phyloP scores from a whole-genome alignment of 2,797 vertebrate species.

The Spinus pinus region DNA sequence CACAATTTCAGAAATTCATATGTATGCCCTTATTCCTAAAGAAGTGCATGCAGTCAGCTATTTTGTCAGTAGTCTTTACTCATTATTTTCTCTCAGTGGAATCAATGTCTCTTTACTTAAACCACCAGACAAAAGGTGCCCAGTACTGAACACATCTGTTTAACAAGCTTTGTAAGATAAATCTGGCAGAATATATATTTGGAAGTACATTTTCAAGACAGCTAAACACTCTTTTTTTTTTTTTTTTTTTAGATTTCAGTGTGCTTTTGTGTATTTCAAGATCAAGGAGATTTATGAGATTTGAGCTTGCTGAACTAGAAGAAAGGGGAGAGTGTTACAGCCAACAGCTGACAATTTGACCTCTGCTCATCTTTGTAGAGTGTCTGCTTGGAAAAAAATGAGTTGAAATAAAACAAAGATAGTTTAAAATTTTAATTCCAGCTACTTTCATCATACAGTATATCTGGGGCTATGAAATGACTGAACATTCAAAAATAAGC shows the following conservation, averaged over 20 bases:
- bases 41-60: neutral
- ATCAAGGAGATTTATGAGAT: conserved; percentile 22
- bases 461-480: neutral
- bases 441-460: neutral
- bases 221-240: conserved; percentile 5
- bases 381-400: neutral
- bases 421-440: neutral
- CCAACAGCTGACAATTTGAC: conserved; percentile 41
- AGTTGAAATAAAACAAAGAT: conserved; percentile 30
- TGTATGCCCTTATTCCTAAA: neutral
- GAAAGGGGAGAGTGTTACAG: neutral
- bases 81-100: neutral
- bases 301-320: neutral
- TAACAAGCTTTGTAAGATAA: conserved; percentile 27
- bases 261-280: conserved; percentile 28
- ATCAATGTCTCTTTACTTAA: conserved; percentile 26
- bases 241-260: conserved; percentile 8
- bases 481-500: conserved; percentile 3
- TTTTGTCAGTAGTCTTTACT: neutral
- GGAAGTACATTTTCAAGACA: conserved; percentile 21
- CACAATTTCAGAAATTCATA: neutral
- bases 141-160: neutral
- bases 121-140: neutral
- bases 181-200: conserved; percentile 18
- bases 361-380: conserved; percentile 16